Evolutionary conservation across 1,140 invertebrate genomes (phyloP).

Genomic region (Arion vulgaris): DNA sequence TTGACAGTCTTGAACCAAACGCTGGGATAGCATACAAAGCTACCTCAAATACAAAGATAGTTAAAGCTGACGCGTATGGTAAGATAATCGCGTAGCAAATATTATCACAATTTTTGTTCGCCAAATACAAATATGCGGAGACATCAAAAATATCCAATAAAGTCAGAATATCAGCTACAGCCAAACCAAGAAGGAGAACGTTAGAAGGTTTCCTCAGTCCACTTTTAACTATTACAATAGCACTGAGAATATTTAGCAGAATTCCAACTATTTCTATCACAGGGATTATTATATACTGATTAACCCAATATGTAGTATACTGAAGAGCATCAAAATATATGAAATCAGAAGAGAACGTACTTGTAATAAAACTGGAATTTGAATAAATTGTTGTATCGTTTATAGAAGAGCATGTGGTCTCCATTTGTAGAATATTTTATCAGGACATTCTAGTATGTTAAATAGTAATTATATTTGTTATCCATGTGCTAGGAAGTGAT

Average conservation of each 20-base stretch:
- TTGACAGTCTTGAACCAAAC: not conserved
- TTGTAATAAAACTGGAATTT: too few species aligned
- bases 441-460: too few species aligned
- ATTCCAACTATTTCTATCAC: not conserved
- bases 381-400: too few species aligned
- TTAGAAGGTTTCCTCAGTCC: not conserved
- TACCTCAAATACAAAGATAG: not conserved
- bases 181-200: not conserved
- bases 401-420: too few species aligned
- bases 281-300: not conserved
- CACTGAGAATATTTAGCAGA: not conserved
- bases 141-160: not conserved
- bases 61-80: not conserved
- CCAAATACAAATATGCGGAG: not conserved
- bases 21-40: not conserved
- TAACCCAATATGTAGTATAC: too few species aligned
- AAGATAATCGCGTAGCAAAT: not conserved
- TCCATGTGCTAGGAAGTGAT: too few species aligned
- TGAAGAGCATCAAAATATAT: too few species aligned
- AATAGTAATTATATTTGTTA: too few species aligned
- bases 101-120: not conserved
- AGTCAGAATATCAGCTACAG: not conserved
- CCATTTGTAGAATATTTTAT: too few species aligned
- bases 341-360: too few species aligned
- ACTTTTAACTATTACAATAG: constrained; percentile 5